Percentiles rank a stretch among this genome's conserved stretches.
phyloP scores from a whole-genome alignment of 92 coral and sea anemone species.

The Diadumene lineata region DNA sequence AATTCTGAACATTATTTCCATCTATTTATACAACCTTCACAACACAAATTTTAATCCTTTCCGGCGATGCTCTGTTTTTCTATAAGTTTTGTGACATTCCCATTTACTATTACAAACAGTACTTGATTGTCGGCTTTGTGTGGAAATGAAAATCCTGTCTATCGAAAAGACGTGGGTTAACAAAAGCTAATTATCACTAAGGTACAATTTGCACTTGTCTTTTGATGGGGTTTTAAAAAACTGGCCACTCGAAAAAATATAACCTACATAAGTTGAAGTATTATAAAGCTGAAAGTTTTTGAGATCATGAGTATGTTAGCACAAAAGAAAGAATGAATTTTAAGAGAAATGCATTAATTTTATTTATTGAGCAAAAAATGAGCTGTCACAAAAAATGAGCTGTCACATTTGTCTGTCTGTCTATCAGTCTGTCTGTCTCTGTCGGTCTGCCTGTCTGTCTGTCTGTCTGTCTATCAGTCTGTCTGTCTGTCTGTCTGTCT shows the following conservation, averaged over 20 bases:
- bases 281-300: too few relatives aligned
- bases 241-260: not conserved
- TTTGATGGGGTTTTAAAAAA: not conserved
- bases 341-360: too few relatives aligned
- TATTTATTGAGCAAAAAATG: too few relatives aligned
- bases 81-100: conserved; percentile 9
- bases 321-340: too few relatives aligned
- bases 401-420: too few relatives aligned
- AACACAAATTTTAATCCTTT: conserved; percentile 28
- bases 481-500: too few relatives aligned
- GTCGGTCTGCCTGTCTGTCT: too few relatives aligned
- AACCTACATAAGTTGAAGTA: too few relatives aligned
- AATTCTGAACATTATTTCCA: conserved; percentile 14
- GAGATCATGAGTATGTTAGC: too few relatives aligned
- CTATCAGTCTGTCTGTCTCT: too few relatives aligned
- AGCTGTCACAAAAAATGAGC: too few relatives aligned
- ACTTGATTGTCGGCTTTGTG: conserved; percentile 21
- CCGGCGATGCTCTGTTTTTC: conserved; percentile 13
- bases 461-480: too few relatives aligned
- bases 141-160: conserved; percentile 10
- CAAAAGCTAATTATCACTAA: not conserved
- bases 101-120: conserved; percentile 11
- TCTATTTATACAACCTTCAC: conserved; percentile 12
- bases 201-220: not conserved
- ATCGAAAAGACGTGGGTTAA: not conserved